A percentile compares a stretch with the other conserved stretches of the same genome.
Evolutionary conservation across 2,797 vertebrate species (phyloP).

Genomic region (Channa striata): DNA sequence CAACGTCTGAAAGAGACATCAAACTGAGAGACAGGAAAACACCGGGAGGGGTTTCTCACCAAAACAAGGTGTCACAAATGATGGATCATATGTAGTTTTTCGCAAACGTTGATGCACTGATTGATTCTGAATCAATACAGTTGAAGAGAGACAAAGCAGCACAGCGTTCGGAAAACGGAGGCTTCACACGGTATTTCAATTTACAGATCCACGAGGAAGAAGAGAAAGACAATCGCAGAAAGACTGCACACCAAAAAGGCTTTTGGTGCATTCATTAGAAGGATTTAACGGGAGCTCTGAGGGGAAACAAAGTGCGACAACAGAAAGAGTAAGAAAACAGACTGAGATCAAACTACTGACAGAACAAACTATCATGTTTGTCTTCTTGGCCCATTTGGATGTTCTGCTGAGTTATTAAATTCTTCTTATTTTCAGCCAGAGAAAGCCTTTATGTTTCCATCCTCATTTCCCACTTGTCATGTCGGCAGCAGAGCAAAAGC

Average conservation of each 20-base stretch:
- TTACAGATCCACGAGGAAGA: conserved; percentile 4
- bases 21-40: neutral
- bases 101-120: neutral
- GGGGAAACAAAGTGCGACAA: conserved; percentile 10
- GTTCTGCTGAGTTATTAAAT: conserved; percentile 6
- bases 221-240: neutral
- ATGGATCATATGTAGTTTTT: neutral
- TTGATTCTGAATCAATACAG: neutral
- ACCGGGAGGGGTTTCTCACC: conserved; percentile 6
- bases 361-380: conserved; percentile 6
- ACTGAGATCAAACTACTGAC: neutral
- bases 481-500: neutral
- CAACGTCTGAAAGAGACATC: neutral
- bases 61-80: conserved; percentile 7
- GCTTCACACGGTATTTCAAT: conserved; percentile 3
- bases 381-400: neutral
- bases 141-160: neutral
- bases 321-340: conserved; percentile 12
- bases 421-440: neutral
- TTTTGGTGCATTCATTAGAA: conserved; percentile 33
- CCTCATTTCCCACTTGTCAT: neutral
- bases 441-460: conserved; percentile 5
- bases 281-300: conserved; percentile 23
- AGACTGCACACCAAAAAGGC: conserved; percentile 1
- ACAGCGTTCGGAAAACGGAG: neutral